Evolutionary conservation across 2,797 vertebrate genomes (phyloP).

Genomic region (Bucorvus abyssinicus): DNA sequence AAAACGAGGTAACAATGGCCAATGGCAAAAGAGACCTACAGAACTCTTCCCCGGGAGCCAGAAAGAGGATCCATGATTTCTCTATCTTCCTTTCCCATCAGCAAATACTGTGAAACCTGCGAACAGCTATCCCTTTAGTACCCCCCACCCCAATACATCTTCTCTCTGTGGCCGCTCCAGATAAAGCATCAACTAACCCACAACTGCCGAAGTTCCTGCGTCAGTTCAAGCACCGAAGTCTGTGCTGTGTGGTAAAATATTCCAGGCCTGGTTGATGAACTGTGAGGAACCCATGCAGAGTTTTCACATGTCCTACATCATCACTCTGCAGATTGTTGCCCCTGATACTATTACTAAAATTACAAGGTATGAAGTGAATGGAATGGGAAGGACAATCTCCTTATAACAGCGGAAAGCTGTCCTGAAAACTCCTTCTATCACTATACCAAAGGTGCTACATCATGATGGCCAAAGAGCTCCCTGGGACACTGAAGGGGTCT

Average conservation of each 20-base stretch:
- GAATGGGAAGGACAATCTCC: neutral
- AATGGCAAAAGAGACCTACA: neutral
- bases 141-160: neutral
- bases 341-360: neutral
- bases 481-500: neutral
- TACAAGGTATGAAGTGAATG: neutral
- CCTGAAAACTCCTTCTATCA: neutral
- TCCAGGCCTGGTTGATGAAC: neutral
- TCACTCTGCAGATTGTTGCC: neutral
- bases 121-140: neutral
- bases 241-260: neutral
- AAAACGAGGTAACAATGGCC: neutral
- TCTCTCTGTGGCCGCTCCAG: neutral
- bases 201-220: fast-evolving
- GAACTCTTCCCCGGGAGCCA: neutral
- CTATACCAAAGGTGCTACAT: neutral
- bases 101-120: neutral
- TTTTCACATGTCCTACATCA: neutral
- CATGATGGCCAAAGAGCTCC: neutral
- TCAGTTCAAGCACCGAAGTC: neutral
- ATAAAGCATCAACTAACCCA: neutral
- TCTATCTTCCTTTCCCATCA: neutral
- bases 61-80: neutral
- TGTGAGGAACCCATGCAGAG: neutral
- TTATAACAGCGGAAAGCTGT: neutral